phyloP scores from a whole-genome alignment of 2,888 invertebrate species.

The Euphydryas editha region DNA sequence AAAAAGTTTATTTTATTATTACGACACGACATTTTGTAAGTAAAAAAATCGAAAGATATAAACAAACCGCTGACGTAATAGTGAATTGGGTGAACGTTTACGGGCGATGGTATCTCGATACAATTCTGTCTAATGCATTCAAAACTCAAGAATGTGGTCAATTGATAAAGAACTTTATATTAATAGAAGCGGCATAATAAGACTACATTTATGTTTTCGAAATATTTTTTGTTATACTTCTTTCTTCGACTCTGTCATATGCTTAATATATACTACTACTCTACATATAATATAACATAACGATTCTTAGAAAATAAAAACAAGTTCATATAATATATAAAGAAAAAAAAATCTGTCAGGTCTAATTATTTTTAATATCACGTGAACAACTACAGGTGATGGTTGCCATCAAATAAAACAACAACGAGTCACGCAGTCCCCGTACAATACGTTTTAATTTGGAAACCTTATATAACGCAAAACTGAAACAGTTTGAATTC shows the following conservation, averaged over 20 bases:
- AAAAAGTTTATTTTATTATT: no score
- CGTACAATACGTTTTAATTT: conserved; percentile 7
- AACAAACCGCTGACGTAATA: conserved; percentile 25
- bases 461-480: not conserved
- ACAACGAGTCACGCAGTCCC: conserved; percentile 26
- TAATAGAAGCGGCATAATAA: conserved; percentile 26
- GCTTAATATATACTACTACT: no score
- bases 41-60: conserved; percentile 10
- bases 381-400: conserved; percentile 47
- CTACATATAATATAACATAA: not conserved
- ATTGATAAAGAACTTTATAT: conserved; percentile 28
- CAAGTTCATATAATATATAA: not conserved
- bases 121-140: conserved; percentile 58
- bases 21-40: no score
- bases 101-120: conserved; percentile 54
- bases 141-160: conserved; percentile 49
- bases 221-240: not conserved
- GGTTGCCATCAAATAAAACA: conserved; percentile 39
- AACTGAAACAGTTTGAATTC: no score
- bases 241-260: no score
- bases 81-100: conserved; percentile 46
- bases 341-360: not conserved
- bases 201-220: not conserved
- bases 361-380: conserved; percentile 33
- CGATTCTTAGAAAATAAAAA: not conserved